These are phyloP conservation scores for Neotoma lepida DNA, from an alignment of 2,113 vertebrate genomes.

Conservation along the genomic window DNA sequence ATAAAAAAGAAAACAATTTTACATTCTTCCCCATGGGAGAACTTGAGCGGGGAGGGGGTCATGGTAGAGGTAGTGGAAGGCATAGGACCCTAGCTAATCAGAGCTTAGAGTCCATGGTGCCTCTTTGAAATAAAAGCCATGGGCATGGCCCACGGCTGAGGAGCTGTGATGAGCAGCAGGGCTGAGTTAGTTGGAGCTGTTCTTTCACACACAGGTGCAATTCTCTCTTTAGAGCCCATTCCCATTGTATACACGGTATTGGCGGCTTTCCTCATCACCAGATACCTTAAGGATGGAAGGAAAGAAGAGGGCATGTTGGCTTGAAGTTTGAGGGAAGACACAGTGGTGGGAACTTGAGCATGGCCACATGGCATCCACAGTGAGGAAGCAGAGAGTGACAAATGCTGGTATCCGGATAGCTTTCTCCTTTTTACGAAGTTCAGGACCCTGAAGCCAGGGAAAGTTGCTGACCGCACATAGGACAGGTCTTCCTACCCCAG, in stretches of 20 bases:
- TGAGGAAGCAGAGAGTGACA: neutral
- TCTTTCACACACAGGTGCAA: neutral
- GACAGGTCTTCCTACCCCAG: no score
- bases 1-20: conserved; percentile 24
- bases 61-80: neutral
- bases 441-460: neutral
- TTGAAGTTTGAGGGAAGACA: neutral
- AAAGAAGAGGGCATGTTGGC: neutral
- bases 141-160: neutral
- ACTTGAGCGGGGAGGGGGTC: neutral
- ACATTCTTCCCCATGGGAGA: neutral
- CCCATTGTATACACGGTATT: neutral
- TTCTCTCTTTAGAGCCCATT: neutral
- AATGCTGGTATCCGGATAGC: neutral
- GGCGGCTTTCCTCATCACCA: neutral
- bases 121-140: neutral
- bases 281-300: neutral
- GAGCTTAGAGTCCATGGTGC: neutral
- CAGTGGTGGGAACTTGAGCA: neutral
- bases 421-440: neutral
- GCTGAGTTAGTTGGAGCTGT: neutral
- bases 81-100: neutral
- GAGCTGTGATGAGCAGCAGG: neutral
- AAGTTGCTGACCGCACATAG: neutral
- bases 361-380: no score